phyloP scores from a whole-genome alignment of 2,113 vertebrate species.

The Sus scrofa region DNA sequence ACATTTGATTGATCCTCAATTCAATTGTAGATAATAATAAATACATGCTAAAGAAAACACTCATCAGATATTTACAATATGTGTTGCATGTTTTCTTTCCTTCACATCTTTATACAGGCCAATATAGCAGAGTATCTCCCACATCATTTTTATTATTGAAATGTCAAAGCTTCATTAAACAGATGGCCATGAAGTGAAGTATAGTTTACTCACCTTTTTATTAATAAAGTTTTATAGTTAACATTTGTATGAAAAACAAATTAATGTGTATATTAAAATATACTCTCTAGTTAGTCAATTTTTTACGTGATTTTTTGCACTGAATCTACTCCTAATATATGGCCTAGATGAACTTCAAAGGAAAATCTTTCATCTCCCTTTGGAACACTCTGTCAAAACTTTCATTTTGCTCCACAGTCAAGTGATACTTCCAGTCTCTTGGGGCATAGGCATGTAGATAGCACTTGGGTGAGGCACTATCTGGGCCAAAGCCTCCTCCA shows the following conservation, averaged over 20 bases:
- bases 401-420: conserved; percentile 83
- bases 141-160: neutral
- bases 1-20: neutral
- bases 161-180: neutral
- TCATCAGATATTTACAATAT: neutral
- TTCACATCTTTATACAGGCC: neutral
- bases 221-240: neutral
- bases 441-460: neutral
- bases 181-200: neutral
- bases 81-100: neutral
- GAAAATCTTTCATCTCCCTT: conserved; percentile 73
- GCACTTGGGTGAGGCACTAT: neutral
- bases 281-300: neutral
- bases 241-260: neutral
- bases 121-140: neutral
- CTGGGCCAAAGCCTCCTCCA: neutral
- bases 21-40: neutral
- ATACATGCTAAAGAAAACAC: neutral
- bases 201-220: neutral
- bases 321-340: conserved; percentile 48
- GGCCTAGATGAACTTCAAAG: conserved; percentile 82
- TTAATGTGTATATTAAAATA: neutral
- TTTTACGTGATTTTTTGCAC: neutral
- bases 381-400: conserved; percentile 76
- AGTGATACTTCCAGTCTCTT: conserved; percentile 84